Conservation (phyloP, 1,140 invertebrate genomes). For the Hycleus phaleratus region DNA sequence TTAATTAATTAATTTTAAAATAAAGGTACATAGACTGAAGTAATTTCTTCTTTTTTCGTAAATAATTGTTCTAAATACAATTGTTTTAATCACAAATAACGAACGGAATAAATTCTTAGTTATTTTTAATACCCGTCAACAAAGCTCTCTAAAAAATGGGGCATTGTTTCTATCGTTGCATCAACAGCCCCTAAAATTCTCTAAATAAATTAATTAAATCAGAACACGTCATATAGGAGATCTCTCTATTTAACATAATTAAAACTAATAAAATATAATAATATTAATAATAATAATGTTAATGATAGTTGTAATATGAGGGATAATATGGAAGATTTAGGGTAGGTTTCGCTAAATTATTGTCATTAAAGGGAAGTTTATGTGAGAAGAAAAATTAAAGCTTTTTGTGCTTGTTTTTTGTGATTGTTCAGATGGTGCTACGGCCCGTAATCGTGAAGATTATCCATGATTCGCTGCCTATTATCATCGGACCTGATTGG, state of each 20-base stretch:
- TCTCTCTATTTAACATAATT: conserved; percentile 16
- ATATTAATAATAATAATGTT: not conserved
- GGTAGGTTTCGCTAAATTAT: conserved; percentile 1
- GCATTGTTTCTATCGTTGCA: too few relatives aligned
- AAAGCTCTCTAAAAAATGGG: conserved; percentile 14
- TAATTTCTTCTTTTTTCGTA: conserved; percentile 9
- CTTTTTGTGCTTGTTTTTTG: not conserved
- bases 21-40: conserved; percentile 31
- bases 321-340: conserved; percentile 8
- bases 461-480: conserved; percentile 38
- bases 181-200: too few relatives aligned
- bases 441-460: conserved; percentile 39
- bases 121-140: conserved; percentile 37
- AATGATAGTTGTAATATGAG: not conserved
- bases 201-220: too few relatives aligned
- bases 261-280: conserved; percentile 1
- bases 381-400: not conserved
- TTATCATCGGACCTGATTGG: conserved; percentile 35
- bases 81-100: conserved; percentile 33
- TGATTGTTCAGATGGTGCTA: conserved; percentile 19
- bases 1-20: conserved; percentile 18
- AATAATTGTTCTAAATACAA: conserved; percentile 27
- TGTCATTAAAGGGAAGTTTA: not conserved
- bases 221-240: conserved; percentile 23
- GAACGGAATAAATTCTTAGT: conserved; percentile 38